Base-by-base conservation (phyloP, 2,888 invertebrate species). In the Andrena fulva region DNA sequence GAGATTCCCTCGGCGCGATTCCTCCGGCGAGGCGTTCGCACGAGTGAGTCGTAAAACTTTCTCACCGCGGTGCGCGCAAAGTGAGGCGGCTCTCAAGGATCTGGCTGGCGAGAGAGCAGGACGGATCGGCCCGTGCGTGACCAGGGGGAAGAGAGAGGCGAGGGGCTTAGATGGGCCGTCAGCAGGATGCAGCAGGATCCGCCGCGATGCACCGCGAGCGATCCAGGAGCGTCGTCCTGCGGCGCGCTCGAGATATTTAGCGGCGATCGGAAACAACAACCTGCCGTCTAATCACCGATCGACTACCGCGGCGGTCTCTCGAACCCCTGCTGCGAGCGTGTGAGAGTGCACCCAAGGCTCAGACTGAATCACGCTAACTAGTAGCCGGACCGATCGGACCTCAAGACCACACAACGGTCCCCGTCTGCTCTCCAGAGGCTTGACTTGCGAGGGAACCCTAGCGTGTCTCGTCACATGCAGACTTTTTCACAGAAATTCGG, bases 241-340 rank as follows among this genome's bases (percentile, higher is more conserved):
- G 48, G 52, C 50, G 60, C 31, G 60, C 54, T 68, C 81, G 86
- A 91, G 91, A 91, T 91, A 90, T 92, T 92, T 92, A 91, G 89
- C 86, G 83, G 89, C 87, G 91, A 91, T 91, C 90, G 89, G 87
- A 88, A 89, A 89, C 86, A 91, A 91, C 92, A 89, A 90, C 89
- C 89, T 90, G 85, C 88, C 86, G 88, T 90, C 90, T 91, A 90
- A 91, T 91, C 90, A 89, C 84, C 89, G 90, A 92, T 91, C 89
- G 89, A 87, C 90, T 90, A 88, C 85, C 86, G 86, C 66, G 86
- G 84, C 84, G 87, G 82, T 86, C 82, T 78, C 71, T 82, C 54
- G 72, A 54, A 69, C 74, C 78, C 66, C 52, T 75, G 60, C 70
- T 70, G 81, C 29, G 71, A 82, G 77, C 85, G 86, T 85, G 88